Evolutionary conservation across 53 echinoderm and acorn worm species (phyloP).

Genomic region (Holothuria scabra): DNA sequence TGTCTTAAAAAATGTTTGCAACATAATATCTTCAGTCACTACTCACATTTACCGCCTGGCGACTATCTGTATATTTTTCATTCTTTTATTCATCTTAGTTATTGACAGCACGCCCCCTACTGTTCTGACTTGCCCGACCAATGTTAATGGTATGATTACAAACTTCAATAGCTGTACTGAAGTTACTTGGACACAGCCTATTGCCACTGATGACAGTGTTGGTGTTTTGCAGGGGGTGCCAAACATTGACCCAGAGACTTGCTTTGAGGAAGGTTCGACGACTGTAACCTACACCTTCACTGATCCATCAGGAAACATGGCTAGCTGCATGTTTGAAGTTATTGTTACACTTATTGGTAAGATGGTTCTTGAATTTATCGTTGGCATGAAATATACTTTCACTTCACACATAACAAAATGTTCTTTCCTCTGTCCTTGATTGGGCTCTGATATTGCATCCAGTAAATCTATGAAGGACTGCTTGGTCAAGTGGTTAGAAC

Average conservation of each 20-base stretch:
- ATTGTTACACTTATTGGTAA: conserved; percentile 21
- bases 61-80: no score
- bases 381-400: no score
- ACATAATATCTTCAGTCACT: no score
- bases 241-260: conserved; percentile 15
- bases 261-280: conserved; percentile 11
- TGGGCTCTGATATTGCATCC: no score
- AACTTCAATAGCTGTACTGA: not conserved
- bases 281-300: conserved; percentile 12
- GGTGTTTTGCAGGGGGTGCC: not conserved
- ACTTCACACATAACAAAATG: no score
- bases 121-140: not conserved
- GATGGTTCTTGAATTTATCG: not conserved
- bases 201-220: not conserved
- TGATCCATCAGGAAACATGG: conserved; percentile 29
- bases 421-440: no score
- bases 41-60: no score
- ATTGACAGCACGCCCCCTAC: conserved; percentile 7
- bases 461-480: no score
- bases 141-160: not conserved
- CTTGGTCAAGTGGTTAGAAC: no score
- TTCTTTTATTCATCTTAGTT: not conserved
- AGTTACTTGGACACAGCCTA: conserved; percentile 15
- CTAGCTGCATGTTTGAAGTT: conserved; percentile 14
- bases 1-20: no score